Base-by-base conservation (phyloP, 1,140 invertebrate species). In the Hyphantria cunea region DNA sequence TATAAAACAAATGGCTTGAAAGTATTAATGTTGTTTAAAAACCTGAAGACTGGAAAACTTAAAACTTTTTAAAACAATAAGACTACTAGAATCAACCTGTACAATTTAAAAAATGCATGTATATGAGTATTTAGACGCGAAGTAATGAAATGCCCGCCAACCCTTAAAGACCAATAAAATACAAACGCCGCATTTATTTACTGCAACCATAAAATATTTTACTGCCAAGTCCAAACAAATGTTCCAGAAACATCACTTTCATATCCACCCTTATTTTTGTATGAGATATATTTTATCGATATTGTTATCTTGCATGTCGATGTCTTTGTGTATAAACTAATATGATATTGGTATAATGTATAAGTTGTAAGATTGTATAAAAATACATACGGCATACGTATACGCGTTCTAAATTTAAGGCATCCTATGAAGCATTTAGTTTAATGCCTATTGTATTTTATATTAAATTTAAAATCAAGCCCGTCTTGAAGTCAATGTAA, bases 271-370 rank as follows among this genome's bases (percentile, higher is more conserved):
- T 45, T 55, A 42, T 49, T 49, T 55, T 58, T 25, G 44, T 48
- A 33, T 33, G 33, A 32, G 17, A 58, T 25, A 49, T 33, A 49
- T 58, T 58, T 58, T 58, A 58, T 58, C 55, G 55, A 58, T 58
- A 49, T 58, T 58, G 55, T 58, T 17, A 58, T 58, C 34, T 58
- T 17, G 34, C 45, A 48, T 58, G 55, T 49, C 17, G 17, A 49
- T 49, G 12, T 17, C 1, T 17, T 45, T 31, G 25, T 25, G 17
- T 25, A 25, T 25, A 44, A 25, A 39, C 14, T 15, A 6, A 31
- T 44, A 45, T 44, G 33, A 4, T 39, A 44, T 45, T 55, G 41
- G 53, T 31, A 45, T 45, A 45, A 55, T 55, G 53, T 55, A 55
- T 42, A 33, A 45, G 53, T n/a, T 55, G 45, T 42, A 33, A 45